Evolutionary conservation across 2,113 vertebrate genomes (phyloP), one percentile per base, ranked within the genome.

Genomic region (Hyperoodon ampullatus): DNA sequence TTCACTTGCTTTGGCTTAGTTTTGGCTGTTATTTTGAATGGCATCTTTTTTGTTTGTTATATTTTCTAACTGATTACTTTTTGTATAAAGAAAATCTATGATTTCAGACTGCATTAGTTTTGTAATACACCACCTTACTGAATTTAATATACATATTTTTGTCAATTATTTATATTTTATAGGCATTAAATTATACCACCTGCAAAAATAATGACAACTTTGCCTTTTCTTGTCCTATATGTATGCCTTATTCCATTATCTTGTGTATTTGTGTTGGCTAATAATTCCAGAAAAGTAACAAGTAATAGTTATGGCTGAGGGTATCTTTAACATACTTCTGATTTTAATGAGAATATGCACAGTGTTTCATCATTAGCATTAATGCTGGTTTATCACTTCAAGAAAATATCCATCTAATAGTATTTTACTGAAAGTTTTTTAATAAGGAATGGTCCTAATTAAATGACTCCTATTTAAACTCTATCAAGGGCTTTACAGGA

Each of bases 61-160:
- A 61, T 87, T 96, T 96, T 71, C 65, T 14, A 50, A 68, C 35
- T 90, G 30, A 77, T 72, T 90, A 81, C 1, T 87, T 91, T 55
- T 66, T 86, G 35, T 26, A 65, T 82, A 68, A 66, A 81, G 66
- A 61, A 77, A 89, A 91, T n/a, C 47, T 72, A 71, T 47, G 26
- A 81, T 81, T 94, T 80, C 82, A 80, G 58, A 91, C 58, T 55
- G 1, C n/a, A n/a, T 81, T 87, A 28, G 39, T 80, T 96, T 86
- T 87, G 33, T 82, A 75, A 61, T 50, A 87, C 42, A 12, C 5
- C 12, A 18, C 35, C 21, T 93, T 91, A 21, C 21, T 50, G 23
- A 58, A 87, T 92, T 77, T 80, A 21, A 70, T 39, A 68, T 61
- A 75, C 3, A 66, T 60, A 68, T 88, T 84, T 55, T 77, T 78